Evolutionary conservation across 1,140 invertebrate genomes (phyloP).

Genomic region (Centruroides vittatus): DNA sequence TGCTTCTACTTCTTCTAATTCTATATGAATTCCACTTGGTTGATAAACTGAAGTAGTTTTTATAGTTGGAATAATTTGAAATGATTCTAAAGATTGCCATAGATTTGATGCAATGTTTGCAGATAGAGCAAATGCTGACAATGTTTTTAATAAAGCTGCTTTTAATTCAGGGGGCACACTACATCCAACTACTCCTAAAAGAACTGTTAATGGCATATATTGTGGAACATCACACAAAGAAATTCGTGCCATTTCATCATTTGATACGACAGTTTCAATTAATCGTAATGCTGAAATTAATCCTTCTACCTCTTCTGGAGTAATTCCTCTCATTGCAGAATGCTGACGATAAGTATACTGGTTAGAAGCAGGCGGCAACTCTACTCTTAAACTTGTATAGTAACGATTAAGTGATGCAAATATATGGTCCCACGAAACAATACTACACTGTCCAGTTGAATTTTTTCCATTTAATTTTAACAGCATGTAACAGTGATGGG

Average conservation of each 20-base stretch:
- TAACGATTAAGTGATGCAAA: conserved; percentile 67
- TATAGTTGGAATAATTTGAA: conserved; percentile 39
- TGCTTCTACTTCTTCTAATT: conserved; percentile 64
- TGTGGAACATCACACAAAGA: conserved; percentile 70
- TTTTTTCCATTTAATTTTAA: conserved; percentile 52
- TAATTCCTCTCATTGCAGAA: conserved; percentile 48
- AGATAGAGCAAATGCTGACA: conserved; percentile 58
- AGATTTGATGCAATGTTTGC: conserved; percentile 51
- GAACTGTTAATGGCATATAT: conserved; percentile 61
- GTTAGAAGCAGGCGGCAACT: conserved; percentile 41
- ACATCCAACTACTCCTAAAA: conserved; percentile 71
- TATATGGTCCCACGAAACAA: conserved; percentile 74
- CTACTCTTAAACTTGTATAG: conserved; percentile 44
- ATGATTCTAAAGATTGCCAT: conserved; percentile 74
- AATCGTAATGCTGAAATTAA: conserved; percentile 63
- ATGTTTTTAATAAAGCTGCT: conserved; percentile 56
- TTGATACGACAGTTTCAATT: conserved; percentile 53
- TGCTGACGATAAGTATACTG: conserved; percentile 43
- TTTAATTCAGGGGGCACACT: conserved; percentile 71
- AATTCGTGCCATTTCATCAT: conserved; percentile 60
- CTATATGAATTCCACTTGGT: conserved; percentile 45
- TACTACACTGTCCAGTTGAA: conserved; percentile 29
- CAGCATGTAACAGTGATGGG: conserved; percentile 69
- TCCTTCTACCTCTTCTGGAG: conserved; percentile 71
- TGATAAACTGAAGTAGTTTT: conserved; percentile 29